These are phyloP conservation scores for Sinocyclocheilus anophthalmus DNA, from an alignment of 2,113 vertebrate genomes.

Conservation along the genomic window DNA sequence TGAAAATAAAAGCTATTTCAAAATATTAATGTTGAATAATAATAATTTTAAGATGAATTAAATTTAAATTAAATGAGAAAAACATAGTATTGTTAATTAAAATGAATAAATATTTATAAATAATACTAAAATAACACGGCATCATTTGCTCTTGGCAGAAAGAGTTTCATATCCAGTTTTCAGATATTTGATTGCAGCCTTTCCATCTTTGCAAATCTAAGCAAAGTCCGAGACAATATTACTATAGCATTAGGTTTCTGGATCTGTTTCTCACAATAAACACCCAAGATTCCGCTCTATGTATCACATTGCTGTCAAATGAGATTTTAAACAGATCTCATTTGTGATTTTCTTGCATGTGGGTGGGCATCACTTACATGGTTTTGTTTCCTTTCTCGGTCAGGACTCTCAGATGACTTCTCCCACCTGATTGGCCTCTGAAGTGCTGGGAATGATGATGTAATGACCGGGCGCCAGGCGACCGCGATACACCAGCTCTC, in stretches of 20 bases:
- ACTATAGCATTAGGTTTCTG: neutral
- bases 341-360: too few relatives aligned
- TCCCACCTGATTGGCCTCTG: constrained; percentile 64
- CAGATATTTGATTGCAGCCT: neutral
- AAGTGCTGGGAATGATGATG: constrained; percentile 73
- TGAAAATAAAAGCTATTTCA: too few relatives aligned
- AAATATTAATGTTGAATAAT: too few relatives aligned
- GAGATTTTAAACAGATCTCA: too few relatives aligned
- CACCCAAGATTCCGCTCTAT: too few relatives aligned
- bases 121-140: neutral
- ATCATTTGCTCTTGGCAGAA: too few relatives aligned
- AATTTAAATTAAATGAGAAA: too few relatives aligned
- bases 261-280: too few relatives aligned
- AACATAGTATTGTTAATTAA: too few relatives aligned
- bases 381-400: constrained; percentile 67
- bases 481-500: constrained; percentile 70
- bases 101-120: neutral
- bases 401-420: constrained; percentile 76
- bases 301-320: too few relatives aligned
- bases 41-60: too few relatives aligned
- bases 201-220: neutral
- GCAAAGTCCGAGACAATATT: neutral
- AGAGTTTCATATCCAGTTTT: too few relatives aligned
- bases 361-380: constrained; percentile 62
- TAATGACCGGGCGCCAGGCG: constrained; percentile 71